phyloP scores from a whole-genome alignment of 2,113 vertebrate species.

The Machaerirhynchus nigripectus region DNA sequence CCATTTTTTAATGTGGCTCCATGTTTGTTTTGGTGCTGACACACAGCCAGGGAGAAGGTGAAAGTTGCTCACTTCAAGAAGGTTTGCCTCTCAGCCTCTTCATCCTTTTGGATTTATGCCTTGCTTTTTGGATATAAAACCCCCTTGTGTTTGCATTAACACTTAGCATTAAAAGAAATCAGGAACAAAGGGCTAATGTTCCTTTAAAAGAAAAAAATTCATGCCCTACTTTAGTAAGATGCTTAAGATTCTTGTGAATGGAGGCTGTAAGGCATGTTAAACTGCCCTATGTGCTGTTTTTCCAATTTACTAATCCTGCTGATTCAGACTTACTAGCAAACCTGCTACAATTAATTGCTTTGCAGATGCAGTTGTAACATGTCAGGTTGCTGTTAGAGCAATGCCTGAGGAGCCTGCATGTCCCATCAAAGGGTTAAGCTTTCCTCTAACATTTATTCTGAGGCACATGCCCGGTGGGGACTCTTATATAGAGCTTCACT shows the following conservation, averaged over 20 bases:
- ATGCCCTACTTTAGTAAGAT: slow-evolving; percentile 55
- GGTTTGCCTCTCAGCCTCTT: neutral
- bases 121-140: slow-evolving; percentile 15
- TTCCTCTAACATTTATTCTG: neutral
- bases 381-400: neutral
- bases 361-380: neutral
- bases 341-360: slow-evolving; percentile 15
- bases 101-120: slow-evolving; percentile 15
- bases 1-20: slow-evolving; percentile 42
- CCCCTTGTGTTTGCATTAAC: neutral
- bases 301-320: slow-evolving; percentile 35
- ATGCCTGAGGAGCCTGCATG: neutral
- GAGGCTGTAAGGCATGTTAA: slow-evolving; percentile 30
- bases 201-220: slow-evolving; percentile 30
- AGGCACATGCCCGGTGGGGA: neutral
- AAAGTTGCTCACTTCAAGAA: slow-evolving; percentile 18
- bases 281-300: slow-evolving; percentile 4
- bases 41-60: slow-evolving; percentile 6
- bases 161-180: slow-evolving; percentile 11
- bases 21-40: slow-evolving; percentile 34
- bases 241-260: slow-evolving; percentile 60
- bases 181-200: slow-evolving; percentile 46
- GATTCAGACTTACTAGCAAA: slow-evolving; percentile 25
- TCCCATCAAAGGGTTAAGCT: slow-evolving; percentile 1
- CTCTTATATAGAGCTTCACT: neutral